phyloP scores from a whole-genome alignment of 1,140 invertebrate species.

The Drosophila virilis region DNA sequence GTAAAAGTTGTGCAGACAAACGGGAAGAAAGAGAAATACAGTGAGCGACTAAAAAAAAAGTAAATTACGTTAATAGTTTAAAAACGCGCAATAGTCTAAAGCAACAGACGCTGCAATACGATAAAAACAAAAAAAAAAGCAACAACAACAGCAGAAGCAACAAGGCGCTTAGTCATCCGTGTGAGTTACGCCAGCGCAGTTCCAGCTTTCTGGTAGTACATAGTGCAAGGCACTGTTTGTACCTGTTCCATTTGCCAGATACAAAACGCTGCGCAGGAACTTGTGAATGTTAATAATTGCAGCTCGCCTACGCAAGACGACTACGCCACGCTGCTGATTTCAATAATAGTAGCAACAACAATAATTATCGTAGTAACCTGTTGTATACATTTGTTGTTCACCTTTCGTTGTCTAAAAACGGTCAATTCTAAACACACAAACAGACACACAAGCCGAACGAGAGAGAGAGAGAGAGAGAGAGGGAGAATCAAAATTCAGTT shows the following conservation, averaged over 20 bases:
- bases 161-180: conserved; percentile 71
- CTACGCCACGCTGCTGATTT: conserved; percentile 64
- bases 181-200: conserved; percentile 62
- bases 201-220: conserved; percentile 34
- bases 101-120: conserved; percentile 50
- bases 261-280: conserved; percentile 18
- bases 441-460: not conserved
- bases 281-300: conserved; percentile 47
- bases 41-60: conserved; percentile 30
- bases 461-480: conserved; percentile 1
- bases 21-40: conserved; percentile 12
- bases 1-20: conserved; percentile 38
- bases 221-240: conserved; percentile 1
- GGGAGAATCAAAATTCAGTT: not conserved
- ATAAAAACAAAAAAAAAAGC: conserved; percentile 40
- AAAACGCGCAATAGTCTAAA: conserved; percentile 48
- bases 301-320: conserved; percentile 51
- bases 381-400: conserved; percentile 52
- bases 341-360: conserved; percentile 33
- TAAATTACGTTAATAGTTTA: conserved; percentile 67
- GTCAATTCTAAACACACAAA: conserved; percentile 13
- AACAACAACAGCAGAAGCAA: conserved; percentile 33
- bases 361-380: conserved; percentile 41
- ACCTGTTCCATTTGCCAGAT: conserved; percentile 11
- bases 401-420: conserved; percentile 44